Conservation (phyloP, 1,140 invertebrate species). For the Caenorhabditis inopinata region DNA sequence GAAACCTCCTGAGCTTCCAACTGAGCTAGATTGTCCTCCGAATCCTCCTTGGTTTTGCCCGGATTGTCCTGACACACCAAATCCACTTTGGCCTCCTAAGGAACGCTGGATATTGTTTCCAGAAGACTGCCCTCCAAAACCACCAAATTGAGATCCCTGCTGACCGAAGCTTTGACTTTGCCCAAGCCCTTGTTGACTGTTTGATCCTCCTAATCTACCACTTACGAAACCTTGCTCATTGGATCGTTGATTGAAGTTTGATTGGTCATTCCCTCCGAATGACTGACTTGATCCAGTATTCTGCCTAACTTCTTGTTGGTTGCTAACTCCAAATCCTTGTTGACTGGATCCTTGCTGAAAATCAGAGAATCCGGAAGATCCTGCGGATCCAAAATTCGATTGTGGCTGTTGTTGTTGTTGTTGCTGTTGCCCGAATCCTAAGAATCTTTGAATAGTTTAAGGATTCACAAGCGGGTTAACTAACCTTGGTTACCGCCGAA, state of each 20-base stretch:
- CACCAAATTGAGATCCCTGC: neutral
- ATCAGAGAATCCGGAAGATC: neutral
- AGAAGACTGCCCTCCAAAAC: neutral
- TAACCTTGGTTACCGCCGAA: slow-evolving; percentile 23
- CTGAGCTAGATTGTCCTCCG: neutral
- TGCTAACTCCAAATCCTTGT: neutral
- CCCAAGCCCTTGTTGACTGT: neutral
- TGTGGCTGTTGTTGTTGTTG: no score
- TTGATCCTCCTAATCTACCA: neutral
- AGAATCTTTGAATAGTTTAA: slow-evolving; percentile 1
- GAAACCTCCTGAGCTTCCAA: neutral
- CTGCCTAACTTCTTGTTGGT: neutral
- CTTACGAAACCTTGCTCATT: neutral
- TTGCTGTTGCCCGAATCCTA: neutral
- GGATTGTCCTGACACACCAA: no score
- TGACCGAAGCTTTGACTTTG: neutral
- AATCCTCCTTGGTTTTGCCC: neutral
- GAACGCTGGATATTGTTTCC: neutral
- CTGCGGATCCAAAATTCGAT: no score
- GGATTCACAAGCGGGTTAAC: neutral
- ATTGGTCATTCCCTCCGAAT: neutral
- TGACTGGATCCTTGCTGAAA: neutral
- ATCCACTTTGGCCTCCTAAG: neutral
- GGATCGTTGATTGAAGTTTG: neutral
- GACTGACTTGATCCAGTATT: neutral